A percentile compares a stretch with the other conserved stretches of the same genome.
Evolutionary conservation across 2,888 invertebrate species (phyloP).

Genomic region (Orthosia incerta): DNA sequence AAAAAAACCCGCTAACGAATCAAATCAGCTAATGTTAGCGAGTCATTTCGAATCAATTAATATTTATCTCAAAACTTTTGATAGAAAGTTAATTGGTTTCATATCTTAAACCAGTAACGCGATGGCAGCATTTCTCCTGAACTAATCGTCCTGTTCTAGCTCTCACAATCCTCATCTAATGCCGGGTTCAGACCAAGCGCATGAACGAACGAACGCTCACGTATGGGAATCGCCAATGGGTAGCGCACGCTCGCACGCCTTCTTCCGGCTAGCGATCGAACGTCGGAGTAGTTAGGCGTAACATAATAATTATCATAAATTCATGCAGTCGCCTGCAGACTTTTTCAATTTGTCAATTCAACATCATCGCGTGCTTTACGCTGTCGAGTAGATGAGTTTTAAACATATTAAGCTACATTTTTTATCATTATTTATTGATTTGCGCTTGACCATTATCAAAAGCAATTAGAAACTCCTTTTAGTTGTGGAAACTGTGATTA

Average conservation of each 20-base stretch:
- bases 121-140: constrained; percentile 22
- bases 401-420: too few relatives aligned
- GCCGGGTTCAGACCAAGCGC: background rate
- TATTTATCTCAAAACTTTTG: constrained; percentile 12
- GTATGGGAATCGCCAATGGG: background rate
- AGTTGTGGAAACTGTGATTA: too few relatives aligned
- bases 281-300: too few relatives aligned
- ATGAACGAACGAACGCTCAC: background rate
- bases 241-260: background rate
- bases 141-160: constrained; percentile 30
- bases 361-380: too few relatives aligned
- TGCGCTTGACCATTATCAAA: too few relatives aligned
- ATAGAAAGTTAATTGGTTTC: constrained; percentile 37
- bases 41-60: background rate
- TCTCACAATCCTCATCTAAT: constrained; percentile 13
- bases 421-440: too few relatives aligned
- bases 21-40: background rate
- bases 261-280: too few relatives aligned
- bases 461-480: too few relatives aligned
- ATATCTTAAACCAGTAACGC: constrained; percentile 20
- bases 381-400: too few relatives aligned
- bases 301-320: too few relatives aligned
- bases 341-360: too few relatives aligned
- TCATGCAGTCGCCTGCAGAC: too few relatives aligned
- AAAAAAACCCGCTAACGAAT: background rate